Evolutionary conservation across 2,888 invertebrate species (phyloP), one percentile per base, ranked within the genome.

Genomic region (Cephus pulcher): DNA sequence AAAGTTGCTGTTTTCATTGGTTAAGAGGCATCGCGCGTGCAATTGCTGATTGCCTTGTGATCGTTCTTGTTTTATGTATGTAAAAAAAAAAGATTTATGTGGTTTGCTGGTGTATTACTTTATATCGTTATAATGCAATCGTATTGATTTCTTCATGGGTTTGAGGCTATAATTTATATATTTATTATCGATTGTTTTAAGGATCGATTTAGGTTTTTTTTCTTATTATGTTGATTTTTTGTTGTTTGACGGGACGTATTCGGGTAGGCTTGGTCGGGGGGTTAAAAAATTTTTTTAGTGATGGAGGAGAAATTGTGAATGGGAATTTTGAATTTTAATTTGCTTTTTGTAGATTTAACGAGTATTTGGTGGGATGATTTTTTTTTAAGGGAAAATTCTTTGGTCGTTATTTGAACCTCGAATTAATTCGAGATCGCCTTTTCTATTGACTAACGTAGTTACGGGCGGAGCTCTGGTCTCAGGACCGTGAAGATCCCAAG

Each of bases 401-500:
- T 15, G 23, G 40, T 9, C 23, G 15, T 1, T 6, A 23, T 23
- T 56, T 2, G 23, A 56, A 56, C 23, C 6, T 2, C 23, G 23
- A 56, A 56, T 56, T 23, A 56, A 56, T 56, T 56, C 40, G 40
- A 23, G 23, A 9, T 0, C 40, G 23, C 0, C 40, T 6, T 56
- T 23, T 56, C 23, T 56, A 56, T 23, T 23, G 23, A 56, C 40
- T 56, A 56, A 23, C 40, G 40, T 2, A 56, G 40, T 23, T 56
- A 56, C 40, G 40, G 23, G 40, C 40, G 40, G 23, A 56, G 23
- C 40, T 56, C 40, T 2, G 40, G 23, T 56, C 23, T 56, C 23
- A 56, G 40, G 40, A 23, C 15, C 23, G 40, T 23, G 23, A 56
- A 56, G 40, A 56, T 56, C 40, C 40, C 73, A 77, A 79, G 78